Evolutionary conservation across 2,888 invertebrate genomes (phyloP).

Genomic region (Plebejus anna): DNA sequence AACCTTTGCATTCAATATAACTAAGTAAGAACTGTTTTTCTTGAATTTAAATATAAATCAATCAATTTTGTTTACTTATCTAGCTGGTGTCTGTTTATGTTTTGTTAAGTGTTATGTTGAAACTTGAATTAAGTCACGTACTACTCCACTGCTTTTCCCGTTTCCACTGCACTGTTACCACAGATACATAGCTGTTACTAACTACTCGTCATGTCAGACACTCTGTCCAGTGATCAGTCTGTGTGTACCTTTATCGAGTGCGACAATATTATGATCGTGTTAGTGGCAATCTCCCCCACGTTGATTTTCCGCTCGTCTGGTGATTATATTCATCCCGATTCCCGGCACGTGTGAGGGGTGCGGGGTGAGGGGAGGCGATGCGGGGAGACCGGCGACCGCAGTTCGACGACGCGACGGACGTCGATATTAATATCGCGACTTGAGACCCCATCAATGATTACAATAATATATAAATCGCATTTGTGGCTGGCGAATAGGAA

Average conservation of each 20-base stretch:
- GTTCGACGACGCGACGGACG: not conserved
- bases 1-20: too few species aligned
- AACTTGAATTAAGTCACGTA: not conserved
- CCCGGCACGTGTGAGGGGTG: not conserved
- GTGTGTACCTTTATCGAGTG: not conserved
- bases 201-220: not conserved
- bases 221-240: not conserved
- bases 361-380: not conserved
- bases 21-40: too few species aligned
- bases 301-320: not conserved
- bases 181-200: too few species aligned
- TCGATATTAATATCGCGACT: not conserved
- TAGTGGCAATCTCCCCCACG: slow-evolving; percentile 1
- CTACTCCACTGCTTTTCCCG: too few species aligned
- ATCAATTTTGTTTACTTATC: not conserved
- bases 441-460: not conserved
- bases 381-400: not conserved
- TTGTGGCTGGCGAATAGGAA: too few species aligned
- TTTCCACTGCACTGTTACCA: too few species aligned
- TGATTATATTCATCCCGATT: not conserved
- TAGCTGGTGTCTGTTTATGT: too few species aligned
- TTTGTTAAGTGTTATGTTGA: not conserved
- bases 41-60: too few species aligned
- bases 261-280: not conserved
- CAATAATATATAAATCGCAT: not conserved